Conservation (phyloP, 2,888 invertebrate genomes). For the Protodeltote pygarga region DNA sequence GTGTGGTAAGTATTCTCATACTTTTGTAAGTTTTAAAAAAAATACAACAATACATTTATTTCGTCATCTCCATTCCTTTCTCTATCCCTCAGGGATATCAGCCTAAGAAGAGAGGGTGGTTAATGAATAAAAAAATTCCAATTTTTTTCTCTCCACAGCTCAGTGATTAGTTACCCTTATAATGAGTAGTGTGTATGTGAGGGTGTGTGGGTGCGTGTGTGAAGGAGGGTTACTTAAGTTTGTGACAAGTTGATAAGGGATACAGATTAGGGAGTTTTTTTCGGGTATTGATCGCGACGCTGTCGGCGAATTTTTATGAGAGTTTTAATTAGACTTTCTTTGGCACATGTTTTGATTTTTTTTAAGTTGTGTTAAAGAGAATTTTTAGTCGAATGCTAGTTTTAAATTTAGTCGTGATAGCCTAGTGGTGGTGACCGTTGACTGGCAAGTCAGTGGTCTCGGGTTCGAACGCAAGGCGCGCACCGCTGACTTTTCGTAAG, state of each 20-base stretch:
- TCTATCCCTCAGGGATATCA: constrained; percentile 65
- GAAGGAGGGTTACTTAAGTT: constrained; percentile 66
- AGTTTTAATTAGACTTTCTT: constrained; percentile 46
- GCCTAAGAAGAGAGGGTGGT: constrained; percentile 84
- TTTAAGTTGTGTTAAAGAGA: neutral
- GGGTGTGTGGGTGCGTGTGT: constrained; percentile 56
- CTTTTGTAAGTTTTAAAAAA: no score
- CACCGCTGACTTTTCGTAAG: no score
- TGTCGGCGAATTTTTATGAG: constrained; percentile 43
- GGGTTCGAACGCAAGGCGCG: no score
- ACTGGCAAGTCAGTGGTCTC: no score
- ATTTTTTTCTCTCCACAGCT: constrained; percentile 81
- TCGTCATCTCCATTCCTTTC: constrained; percentile 54
- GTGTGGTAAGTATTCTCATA: no score
- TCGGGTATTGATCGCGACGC: constrained; percentile 63
- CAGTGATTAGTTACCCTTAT: constrained; percentile 87
- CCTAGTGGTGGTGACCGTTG: no score
- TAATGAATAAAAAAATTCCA: constrained; percentile 86
- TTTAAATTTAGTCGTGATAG: neutral
- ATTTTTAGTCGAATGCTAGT: neutral
- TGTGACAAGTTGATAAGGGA: constrained; percentile 81
- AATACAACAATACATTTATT: constrained; percentile 3
- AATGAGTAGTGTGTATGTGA: constrained; percentile 80
- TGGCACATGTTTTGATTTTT: neutral
- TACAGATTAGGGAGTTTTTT: constrained; percentile 72